These are phyloP conservation scores for Aphelenchoides avenae DNA, from an alignment of 1,140 invertebrate genomes.

Conservation along the genomic window DNA sequence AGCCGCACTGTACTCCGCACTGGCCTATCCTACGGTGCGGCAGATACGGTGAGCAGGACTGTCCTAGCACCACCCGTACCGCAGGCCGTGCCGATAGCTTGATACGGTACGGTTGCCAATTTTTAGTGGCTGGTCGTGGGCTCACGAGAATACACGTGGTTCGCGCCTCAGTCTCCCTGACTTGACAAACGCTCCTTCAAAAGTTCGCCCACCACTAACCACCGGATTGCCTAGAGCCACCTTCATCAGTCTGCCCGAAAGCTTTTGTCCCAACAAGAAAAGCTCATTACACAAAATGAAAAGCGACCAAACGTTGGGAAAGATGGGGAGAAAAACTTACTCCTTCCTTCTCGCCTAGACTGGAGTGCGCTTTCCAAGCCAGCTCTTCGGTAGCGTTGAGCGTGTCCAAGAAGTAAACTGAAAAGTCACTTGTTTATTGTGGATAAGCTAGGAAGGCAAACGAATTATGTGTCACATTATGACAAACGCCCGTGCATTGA, in stretches of 20 bases:
- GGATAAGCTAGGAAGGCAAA: too few relatives aligned
- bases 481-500: too few relatives aligned
- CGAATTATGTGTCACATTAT: too few relatives aligned
- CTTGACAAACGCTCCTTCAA: too few relatives aligned
- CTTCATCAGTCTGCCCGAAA: neutral
- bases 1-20: too few relatives aligned
- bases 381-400: constrained; percentile 39
- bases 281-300: neutral
- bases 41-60: too few relatives aligned
- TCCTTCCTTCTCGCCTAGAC: constrained; percentile 39
- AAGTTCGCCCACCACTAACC: too few relatives aligned
- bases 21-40: too few relatives aligned
- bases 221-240: neutral
- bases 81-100: too few relatives aligned
- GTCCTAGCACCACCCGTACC: too few relatives aligned
- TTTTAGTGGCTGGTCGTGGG: neutral
- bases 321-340: constrained; percentile 19
- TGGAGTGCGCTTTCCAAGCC: constrained; percentile 39
- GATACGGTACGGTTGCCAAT: too few relatives aligned
- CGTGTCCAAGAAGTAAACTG: constrained; percentile 41
- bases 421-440: too few relatives aligned
- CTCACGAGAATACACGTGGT: neutral
- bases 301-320: constrained; percentile 6
- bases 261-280: constrained; percentile 2
- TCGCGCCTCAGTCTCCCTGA: neutral